A percentile compares a stretch with the other conserved stretches of the same genome.
phyloP scores from a whole-genome alignment of 1,140 invertebrate species.

The Ridgeia piscesae region DNA sequence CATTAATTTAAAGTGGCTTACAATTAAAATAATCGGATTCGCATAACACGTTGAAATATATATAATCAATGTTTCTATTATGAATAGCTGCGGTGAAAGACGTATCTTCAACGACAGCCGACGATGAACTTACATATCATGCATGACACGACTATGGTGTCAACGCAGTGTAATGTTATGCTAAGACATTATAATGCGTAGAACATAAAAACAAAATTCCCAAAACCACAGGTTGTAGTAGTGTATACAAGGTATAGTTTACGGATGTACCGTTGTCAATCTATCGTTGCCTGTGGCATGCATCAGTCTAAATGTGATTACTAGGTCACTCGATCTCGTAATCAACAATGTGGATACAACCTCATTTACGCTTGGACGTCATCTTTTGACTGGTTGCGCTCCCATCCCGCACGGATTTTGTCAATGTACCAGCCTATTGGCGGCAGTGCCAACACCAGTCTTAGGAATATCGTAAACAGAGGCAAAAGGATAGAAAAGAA shows the following conservation, averaged over 20 bases:
- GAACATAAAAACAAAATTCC: too few species aligned
- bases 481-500: not conserved
- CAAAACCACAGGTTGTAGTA: too few species aligned
- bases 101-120: too few species aligned
- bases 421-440: conserved; percentile 36
- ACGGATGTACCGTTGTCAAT: too few species aligned
- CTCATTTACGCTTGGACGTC: not conserved
- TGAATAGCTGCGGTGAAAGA: too few species aligned
- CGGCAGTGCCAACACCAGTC: conserved; percentile 30
- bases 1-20: not conserved
- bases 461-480: not conserved
- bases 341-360: not conserved
- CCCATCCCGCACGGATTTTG: conserved; percentile 43
- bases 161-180: too few species aligned
- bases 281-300: not conserved
- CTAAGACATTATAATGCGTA: too few species aligned
- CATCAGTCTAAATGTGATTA: not conserved
- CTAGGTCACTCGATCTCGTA: too few species aligned
- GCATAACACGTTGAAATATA: not conserved
- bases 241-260: too few species aligned
- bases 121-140: too few species aligned
- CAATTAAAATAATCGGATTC: not conserved
- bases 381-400: conserved; percentile 24
- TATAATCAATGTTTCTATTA: not conserved
- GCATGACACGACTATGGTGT: too few species aligned